Base-by-base conservation (phyloP, 2,113 vertebrate genomes). In the Camelus dromedarius region DNA sequence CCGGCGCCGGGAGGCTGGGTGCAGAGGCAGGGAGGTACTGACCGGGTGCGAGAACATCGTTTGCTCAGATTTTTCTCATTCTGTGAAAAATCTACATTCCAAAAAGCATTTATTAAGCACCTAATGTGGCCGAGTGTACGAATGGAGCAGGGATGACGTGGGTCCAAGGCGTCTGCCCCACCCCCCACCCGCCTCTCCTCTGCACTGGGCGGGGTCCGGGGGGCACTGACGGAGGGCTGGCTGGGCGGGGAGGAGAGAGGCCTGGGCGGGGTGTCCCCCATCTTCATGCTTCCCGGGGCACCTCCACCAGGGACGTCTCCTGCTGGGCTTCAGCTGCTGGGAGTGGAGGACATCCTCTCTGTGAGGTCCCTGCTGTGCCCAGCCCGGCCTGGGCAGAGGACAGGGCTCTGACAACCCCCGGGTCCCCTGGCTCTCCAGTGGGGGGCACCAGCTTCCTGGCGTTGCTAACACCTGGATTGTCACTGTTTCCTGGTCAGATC, bases 221-320 rank as follows among this genome's bases (percentile, higher is more conserved):
- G 77, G 26, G 46, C 35, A 11, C 46, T 16, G 28, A 46, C 24
- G 10, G 48, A 77, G 52, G 30, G 35, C 8, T 54, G 11, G 2
- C 11, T 62, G 32, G 69, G n/a, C 18, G 16, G 54, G 24, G 14
- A 73, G 18, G 16, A 66, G 35, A 77, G 30, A 38, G 28, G 5
- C 2, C 11, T 1, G 16, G 32, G n/a, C 6, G 7, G 22, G 16
- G 52, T 11, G 22, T 3, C 26, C 32, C 0, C 1, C 13, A 28
- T 66, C 26, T 35, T 67, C 67, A 16, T 67, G 20, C 6, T 67
- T 58, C 19, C 1, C 11, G 0, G 52, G 52, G 2, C 12, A 9
- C 7, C 19, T 64, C 24, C 13, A 19, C 30, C n/a, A 9, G 64
- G 20, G 30, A 5, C 10, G 0, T 76, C 24, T 20, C 54, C 26